Conservation (phyloP, 2,113 vertebrate species). For the Anhinga rufa region DNA sequence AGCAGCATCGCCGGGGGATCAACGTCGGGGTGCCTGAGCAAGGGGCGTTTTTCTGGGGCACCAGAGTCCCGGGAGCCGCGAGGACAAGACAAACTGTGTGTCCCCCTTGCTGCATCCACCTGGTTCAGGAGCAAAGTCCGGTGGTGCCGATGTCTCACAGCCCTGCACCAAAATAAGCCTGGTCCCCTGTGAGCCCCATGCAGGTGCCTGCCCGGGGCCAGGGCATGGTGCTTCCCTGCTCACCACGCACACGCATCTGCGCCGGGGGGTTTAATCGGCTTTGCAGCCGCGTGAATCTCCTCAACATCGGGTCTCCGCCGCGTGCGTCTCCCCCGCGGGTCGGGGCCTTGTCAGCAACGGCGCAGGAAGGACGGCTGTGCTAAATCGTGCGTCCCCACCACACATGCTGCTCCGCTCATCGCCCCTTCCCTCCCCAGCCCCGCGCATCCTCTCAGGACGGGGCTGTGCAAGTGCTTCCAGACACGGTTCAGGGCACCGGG, state of each 20-base stretch:
- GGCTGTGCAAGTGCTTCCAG: background rate
- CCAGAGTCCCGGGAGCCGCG: background rate
- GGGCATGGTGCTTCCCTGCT: accelerated
- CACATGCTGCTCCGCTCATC: background rate
- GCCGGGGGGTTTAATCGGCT: background rate
- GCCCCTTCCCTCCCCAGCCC: background rate
- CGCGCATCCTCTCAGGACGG: background rate
- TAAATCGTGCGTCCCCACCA: background rate
- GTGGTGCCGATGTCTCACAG: accelerated
- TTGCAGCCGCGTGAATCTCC: background rate
- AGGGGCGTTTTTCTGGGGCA: background rate
- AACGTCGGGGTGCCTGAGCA: background rate
- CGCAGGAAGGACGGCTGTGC: background rate
- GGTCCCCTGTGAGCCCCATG: accelerated
- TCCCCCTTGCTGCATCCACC: background rate
- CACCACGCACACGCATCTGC: accelerated
- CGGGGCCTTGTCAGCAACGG: background rate
- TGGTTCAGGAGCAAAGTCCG: background rate
- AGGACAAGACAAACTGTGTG: background rate
- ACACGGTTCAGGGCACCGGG: background rate
- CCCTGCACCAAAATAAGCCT: background rate
- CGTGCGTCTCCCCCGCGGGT: background rate
- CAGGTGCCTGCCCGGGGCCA: background rate
- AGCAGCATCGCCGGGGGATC: background rate
- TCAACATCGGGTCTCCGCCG: accelerated